A percentile compares a stretch with the other conserved stretches of the same genome.
Evolutionary conservation across 53 echinoderm and acorn worm genomes (phyloP).

Genomic region (Henricia sp.): DNA sequence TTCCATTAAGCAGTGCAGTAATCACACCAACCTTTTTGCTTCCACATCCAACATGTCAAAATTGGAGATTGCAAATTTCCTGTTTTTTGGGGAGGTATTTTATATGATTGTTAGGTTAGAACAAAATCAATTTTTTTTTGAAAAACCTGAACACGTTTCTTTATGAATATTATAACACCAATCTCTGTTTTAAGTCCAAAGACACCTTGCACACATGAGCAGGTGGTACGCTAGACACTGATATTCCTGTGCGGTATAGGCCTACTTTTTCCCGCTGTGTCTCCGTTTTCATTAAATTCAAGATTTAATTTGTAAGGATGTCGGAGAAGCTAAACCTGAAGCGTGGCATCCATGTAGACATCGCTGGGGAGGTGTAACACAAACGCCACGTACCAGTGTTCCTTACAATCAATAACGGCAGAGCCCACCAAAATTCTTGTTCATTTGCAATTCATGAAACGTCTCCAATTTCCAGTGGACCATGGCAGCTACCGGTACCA

Average conservation of each 20-base stretch:
- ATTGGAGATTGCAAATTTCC: too few relatives aligned
- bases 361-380: conserved; percentile 13
- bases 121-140: too few relatives aligned
- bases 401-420: conserved; percentile 27
- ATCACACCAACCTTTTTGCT: too few relatives aligned
- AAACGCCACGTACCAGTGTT: conserved; percentile 3
- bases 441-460: conserved; percentile 53
- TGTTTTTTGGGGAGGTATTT: too few relatives aligned
- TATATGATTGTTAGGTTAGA: too few relatives aligned
- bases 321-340: conserved; percentile 23
- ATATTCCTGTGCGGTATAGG: too few relatives aligned
- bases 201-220: conserved; percentile 40
- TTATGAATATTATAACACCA: too few relatives aligned
- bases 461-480: conserved; percentile 38
- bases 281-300: neutral
- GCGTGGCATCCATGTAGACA: neutral
- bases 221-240: neutral
- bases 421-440: neutral
- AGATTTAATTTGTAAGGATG: conserved; percentile 40
- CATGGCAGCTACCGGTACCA: conserved; percentile 1
- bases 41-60: too few relatives aligned
- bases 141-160: too few relatives aligned
- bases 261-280: neutral
- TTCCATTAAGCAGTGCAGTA: too few relatives aligned
- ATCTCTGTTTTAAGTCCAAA: neutral